phyloP scores from a whole-genome alignment of 2,113 vertebrate species.

The Lagopus muta region DNA sequence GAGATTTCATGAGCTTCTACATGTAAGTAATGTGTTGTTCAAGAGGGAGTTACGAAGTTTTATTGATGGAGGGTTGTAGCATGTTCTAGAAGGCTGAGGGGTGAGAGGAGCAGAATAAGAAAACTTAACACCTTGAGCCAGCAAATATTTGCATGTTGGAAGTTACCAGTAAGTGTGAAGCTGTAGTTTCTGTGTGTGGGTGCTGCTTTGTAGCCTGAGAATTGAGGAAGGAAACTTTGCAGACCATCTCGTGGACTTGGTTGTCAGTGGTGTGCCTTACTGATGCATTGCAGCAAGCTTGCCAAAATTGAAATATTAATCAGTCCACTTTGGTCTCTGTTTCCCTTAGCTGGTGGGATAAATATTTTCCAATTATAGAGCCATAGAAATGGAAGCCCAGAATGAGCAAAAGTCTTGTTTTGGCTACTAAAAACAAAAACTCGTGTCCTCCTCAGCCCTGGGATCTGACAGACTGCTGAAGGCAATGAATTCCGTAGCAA shows the following conservation, averaged over 20 bases:
- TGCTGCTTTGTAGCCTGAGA: background rate
- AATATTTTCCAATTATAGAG: background rate
- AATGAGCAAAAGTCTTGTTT: background rate
- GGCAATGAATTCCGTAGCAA: background rate
- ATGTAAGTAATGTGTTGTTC: background rate
- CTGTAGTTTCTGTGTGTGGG: background rate
- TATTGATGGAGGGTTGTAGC: background rate
- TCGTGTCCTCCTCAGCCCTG: rapidly evolving
- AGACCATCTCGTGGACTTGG: background rate
- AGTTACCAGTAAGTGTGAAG: rapidly evolving
- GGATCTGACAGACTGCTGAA: background rate
- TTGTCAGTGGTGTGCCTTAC: background rate
- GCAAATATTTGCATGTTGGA: background rate
- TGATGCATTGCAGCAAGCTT: background rate
- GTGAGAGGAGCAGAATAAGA: background rate
- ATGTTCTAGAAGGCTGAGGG: background rate
- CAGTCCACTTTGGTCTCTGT: background rate
- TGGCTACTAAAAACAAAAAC: background rate
- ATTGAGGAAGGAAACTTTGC: background rate
- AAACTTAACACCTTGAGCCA: background rate
- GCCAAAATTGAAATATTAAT: background rate
- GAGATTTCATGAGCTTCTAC: background rate
- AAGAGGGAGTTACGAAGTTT: background rate
- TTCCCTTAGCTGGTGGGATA: background rate
- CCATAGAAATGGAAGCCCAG: background rate